Evolutionary conservation across 2,888 invertebrate genomes (phyloP).

Genomic region (Drosophila fungiperda): DNA sequence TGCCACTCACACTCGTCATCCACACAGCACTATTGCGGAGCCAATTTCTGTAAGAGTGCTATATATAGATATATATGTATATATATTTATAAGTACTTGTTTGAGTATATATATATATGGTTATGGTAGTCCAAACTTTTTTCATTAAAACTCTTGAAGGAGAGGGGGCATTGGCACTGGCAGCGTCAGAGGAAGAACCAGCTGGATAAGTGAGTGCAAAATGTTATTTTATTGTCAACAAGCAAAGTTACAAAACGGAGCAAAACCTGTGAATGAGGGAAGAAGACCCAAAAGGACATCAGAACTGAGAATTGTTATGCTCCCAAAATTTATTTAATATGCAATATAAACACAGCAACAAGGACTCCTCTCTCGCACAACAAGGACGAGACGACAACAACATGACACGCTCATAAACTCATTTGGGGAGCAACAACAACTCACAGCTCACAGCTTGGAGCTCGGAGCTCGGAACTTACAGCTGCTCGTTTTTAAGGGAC

Average conservation of each 20-base stretch:
- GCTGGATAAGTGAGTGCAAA: slow-evolving; percentile 80
- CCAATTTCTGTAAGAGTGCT: slow-evolving; percentile 52
- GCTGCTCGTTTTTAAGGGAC: slow-evolving; percentile 39
- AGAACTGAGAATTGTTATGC: slow-evolving; percentile 39
- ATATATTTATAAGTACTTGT: slow-evolving; percentile 3
- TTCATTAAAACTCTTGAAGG: slow-evolving; percentile 73
- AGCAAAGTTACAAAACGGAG: slow-evolving; percentile 58
- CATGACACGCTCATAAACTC: slow-evolving; percentile 78
- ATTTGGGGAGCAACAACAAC: slow-evolving; percentile 44
- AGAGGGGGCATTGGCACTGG: slow-evolving; percentile 6
- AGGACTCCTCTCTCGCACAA: slow-evolving; percentile 15
- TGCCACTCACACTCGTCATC: slow-evolving; percentile 23
- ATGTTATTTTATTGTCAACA: slow-evolving; percentile 81
- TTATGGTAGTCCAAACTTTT: slow-evolving; percentile 65
- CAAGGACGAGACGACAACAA: slow-evolving; percentile 47
- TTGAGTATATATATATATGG: slow-evolving; percentile 22
- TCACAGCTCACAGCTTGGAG: slow-evolving; percentile 22
- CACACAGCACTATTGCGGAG: slow-evolving; percentile 56
- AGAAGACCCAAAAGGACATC: slow-evolving; percentile 7
- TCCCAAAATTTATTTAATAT: slow-evolving; percentile 76
- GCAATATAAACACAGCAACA: slow-evolving; percentile 72
- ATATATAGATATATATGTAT: neutral
- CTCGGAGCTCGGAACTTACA: slow-evolving; percentile 38
- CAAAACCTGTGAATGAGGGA: slow-evolving; percentile 9
- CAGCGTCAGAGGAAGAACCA: slow-evolving; percentile 36